Evolutionary conservation across 2,113 vertebrate genomes (phyloP).

Genomic region (Coptodon bakossiorum): DNA sequence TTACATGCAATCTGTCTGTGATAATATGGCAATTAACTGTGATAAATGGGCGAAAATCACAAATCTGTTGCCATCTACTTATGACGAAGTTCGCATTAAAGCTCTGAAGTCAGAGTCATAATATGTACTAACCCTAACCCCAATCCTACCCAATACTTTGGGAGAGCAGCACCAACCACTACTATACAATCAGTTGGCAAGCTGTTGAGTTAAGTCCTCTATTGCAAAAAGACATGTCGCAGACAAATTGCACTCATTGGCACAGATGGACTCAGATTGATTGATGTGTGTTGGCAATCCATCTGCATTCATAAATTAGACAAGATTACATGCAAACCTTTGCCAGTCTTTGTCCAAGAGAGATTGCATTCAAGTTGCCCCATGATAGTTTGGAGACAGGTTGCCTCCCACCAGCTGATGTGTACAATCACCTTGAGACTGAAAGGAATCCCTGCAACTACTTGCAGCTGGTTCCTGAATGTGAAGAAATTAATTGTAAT

Average conservation of each 20-base stretch:
- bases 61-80: not conserved
- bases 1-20: not conserved
- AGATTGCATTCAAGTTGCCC: not conserved
- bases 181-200: not conserved
- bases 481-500: not conserved
- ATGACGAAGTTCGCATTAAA: not conserved
- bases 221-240: not conserved
- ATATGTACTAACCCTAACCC: not conserved
- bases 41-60: not conserved
- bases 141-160: not conserved
- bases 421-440: not conserved
- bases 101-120: not conserved
- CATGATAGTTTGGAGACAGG: not conserved
- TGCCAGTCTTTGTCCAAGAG: not conserved
- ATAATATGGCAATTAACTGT: not conserved
- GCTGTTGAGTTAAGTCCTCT: not conserved
- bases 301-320: not conserved
- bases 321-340: not conserved
- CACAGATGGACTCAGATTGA: not conserved
- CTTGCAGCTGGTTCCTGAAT: not conserved
- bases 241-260: not conserved
- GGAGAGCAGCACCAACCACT: not conserved
- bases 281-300: not conserved
- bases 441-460: not conserved
- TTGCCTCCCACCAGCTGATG: not conserved